Evolutionary conservation across 2,797 vertebrate genomes (phyloP).

Genomic region (Anguilla pacifica): DNA sequence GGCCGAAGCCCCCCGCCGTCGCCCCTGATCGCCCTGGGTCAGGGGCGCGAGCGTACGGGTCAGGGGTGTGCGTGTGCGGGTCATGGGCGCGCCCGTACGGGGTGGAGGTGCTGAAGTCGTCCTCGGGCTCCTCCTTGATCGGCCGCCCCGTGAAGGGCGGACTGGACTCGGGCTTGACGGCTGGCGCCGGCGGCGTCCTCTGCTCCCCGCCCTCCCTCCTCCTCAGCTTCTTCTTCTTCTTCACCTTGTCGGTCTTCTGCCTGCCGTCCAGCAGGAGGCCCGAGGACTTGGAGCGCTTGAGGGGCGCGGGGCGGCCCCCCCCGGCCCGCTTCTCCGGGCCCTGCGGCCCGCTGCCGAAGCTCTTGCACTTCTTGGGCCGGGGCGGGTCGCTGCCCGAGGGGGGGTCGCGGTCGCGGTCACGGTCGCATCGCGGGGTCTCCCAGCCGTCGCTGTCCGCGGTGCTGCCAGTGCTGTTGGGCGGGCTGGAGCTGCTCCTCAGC

Average conservation of each 20-base stretch:
- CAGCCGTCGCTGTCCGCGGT: slow-evolving; percentile 93
- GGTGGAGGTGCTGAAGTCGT: slow-evolving; percentile 72
- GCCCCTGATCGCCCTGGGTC: slow-evolving; percentile 33
- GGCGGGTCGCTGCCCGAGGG: slow-evolving; percentile 59
- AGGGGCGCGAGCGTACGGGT: slow-evolving; percentile 58
- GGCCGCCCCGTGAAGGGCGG: slow-evolving; percentile 60
- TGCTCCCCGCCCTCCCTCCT: slow-evolving; percentile 60
- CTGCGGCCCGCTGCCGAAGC: slow-evolving; percentile 71
- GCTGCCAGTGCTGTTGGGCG: slow-evolving; percentile 94
- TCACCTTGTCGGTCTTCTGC: slow-evolving; percentile 87
- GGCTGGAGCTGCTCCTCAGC: slow-evolving; percentile 89
- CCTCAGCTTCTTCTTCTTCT: slow-evolving; percentile 85
- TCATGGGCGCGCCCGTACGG: slow-evolving; percentile 49
- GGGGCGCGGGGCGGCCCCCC: slow-evolving; percentile 45
- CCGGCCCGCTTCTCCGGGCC: slow-evolving; percentile 60
- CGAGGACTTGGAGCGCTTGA: slow-evolving; percentile 72
- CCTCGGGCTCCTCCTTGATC: slow-evolving; percentile 84
- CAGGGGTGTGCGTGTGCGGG: slow-evolving; percentile 49
- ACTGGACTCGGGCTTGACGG: slow-evolving; percentile 6
- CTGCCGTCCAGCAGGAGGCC: slow-evolving; percentile 80
- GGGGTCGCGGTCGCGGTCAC: slow-evolving; percentile 52
- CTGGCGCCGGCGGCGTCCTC: slow-evolving; percentile 49
- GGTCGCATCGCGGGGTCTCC: slow-evolving; percentile 76
- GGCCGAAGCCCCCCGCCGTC: not conserved
- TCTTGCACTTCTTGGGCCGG: slow-evolving; percentile 64